Evolutionary conservation across 1,140 invertebrate species (phyloP).

Genomic region (Aphidius ervi): DNA sequence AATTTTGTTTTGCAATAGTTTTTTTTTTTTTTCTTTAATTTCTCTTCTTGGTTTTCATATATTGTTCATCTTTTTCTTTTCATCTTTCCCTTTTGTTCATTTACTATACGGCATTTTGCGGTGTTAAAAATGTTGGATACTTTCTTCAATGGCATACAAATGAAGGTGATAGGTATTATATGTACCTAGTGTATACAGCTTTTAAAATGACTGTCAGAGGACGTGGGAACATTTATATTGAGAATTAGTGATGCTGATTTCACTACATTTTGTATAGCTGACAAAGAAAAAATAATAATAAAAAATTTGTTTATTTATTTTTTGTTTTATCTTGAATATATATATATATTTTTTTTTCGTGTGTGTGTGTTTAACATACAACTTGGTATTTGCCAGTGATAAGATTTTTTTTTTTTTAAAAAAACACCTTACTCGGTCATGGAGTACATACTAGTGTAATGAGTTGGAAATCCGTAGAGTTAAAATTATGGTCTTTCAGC

Average conservation of each 20-base stretch:
- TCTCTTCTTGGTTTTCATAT: slow-evolving; percentile 3
- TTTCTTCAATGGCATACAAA: slow-evolving; percentile 17
- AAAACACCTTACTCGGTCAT: background rate
- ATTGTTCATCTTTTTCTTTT: background rate
- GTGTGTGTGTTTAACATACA: background rate
- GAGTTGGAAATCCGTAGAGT: slow-evolving; percentile 17
- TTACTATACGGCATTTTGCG: background rate
- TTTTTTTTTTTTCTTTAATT: background rate
- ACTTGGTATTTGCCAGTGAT: background rate
- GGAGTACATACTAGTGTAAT: slow-evolving; percentile 15
- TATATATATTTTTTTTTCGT: background rate
- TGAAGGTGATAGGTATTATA: slow-evolving; percentile 11
- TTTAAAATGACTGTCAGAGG: background rate
- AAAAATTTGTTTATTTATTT: too few relatives aligned
- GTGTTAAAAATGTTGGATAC: background rate
- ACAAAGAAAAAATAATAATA: too few relatives aligned
- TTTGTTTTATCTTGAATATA: background rate
- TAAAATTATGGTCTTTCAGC: slow-evolving; percentile 18
- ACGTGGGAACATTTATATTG: too few relatives aligned
- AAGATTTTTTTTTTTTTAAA: background rate
- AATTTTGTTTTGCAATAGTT: background rate
- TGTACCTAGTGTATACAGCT: background rate
- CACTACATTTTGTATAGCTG: too few relatives aligned
- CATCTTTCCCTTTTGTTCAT: background rate
- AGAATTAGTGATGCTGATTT: too few relatives aligned